phyloP scores from a whole-genome alignment of 2,888 invertebrate species.

The Pseudanteris insignis region DNA sequence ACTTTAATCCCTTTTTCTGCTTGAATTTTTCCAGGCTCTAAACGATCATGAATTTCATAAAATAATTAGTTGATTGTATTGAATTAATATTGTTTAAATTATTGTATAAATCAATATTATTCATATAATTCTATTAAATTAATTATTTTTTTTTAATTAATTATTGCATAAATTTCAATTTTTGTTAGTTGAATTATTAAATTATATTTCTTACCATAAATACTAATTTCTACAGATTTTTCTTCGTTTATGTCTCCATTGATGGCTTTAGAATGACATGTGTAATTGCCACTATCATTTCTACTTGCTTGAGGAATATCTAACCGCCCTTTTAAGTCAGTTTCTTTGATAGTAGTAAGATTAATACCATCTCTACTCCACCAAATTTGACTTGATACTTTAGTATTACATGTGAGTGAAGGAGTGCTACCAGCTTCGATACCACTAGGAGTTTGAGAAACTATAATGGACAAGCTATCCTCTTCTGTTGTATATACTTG shows the following conservation, averaged over 20 bases:
- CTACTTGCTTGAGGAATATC: constrained; percentile 69
- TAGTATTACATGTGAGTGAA: constrained; percentile 69
- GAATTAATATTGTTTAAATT: too few relatives aligned
- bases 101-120: neutral
- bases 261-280: constrained; percentile 69
- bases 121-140: neutral
- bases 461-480: constrained; percentile 51
- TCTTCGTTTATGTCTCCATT: constrained; percentile 57
- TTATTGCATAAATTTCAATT: too few relatives aligned
- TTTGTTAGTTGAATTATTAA: too few relatives aligned
- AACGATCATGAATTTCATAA: too few relatives aligned
- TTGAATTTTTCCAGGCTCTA: constrained; percentile 68
- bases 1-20: constrained; percentile 67
- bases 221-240: constrained; percentile 59
- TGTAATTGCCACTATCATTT: constrained; percentile 72
- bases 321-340: constrained; percentile 65
- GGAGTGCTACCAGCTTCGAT: constrained; percentile 64
- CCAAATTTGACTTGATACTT: constrained; percentile 68
- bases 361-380: constrained; percentile 72
- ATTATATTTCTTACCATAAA: constrained; percentile 63
- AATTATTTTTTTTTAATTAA: too few relatives aligned
- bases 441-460: constrained; percentile 57
- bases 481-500: constrained; percentile 17
- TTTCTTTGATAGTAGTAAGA: constrained; percentile 65
- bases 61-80: too few relatives aligned